A percentile compares a stretch with the other conserved stretches of the same genome.
phyloP scores from a whole-genome alignment of 2,113 vertebrate genomes.

The Syngnathus floridae region DNA sequence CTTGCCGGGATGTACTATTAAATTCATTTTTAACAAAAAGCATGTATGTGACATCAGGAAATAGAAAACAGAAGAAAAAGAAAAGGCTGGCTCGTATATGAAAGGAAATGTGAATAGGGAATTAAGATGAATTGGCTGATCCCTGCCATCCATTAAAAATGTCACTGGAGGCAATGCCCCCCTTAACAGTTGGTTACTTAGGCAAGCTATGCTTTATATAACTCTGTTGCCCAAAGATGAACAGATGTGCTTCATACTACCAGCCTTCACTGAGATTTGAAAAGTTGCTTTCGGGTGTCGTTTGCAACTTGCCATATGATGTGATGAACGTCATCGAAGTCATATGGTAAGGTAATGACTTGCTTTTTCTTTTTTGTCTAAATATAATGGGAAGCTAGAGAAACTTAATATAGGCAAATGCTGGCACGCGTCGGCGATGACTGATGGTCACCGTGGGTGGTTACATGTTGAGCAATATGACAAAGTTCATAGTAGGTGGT shows the following conservation, averaged over 20 bases:
- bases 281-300: constrained; percentile 53
- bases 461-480: constrained; percentile 5
- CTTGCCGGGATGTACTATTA: constrained; percentile 7
- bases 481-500: constrained; percentile 48
- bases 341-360: not conserved
- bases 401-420: constrained; percentile 26
- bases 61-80: constrained; percentile 13
- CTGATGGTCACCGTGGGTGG: constrained; percentile 19
- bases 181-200: constrained; percentile 70
- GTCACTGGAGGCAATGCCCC: constrained; percentile 62
- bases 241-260: constrained; percentile 63
- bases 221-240: constrained; percentile 58
- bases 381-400: constrained; percentile 38
- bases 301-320: constrained; percentile 60
- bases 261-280: constrained; percentile 65
- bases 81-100: constrained; percentile 30
- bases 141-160: constrained; percentile 68
- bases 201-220: constrained; percentile 66
- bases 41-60: constrained; percentile 3
- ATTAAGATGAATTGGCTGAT: constrained; percentile 53
- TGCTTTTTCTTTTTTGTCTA: constrained; percentile 37
- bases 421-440: constrained; percentile 28
- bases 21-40: not conserved
- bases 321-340: constrained; percentile 17
- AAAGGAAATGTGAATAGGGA: constrained; percentile 46